Percentiles rank a stretch among this genome's conserved stretches.
These are phyloP conservation scores for Clarias batrachus DNA, from an alignment of 2,113 vertebrate species.

Conservation along the genomic window DNA sequence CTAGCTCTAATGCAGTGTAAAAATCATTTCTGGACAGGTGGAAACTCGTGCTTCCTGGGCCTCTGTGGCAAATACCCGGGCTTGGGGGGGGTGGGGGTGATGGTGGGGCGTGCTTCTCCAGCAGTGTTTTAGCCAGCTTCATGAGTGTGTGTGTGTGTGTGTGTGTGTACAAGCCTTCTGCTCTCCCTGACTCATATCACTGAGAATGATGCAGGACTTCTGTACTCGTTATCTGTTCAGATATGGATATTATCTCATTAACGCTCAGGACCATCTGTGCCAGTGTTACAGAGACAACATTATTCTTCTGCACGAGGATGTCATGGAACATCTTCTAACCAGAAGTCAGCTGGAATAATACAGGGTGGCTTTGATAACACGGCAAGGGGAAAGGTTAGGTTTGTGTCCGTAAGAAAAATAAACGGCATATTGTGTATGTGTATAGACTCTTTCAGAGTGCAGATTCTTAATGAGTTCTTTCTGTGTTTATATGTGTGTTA, in stretches of 20 bases:
- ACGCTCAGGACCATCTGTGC: neutral
- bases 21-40: neutral
- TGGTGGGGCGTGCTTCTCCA: no score
- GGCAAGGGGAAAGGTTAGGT: neutral
- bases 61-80: neutral
- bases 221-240: neutral
- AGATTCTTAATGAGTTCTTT: neutral
- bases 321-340: neutral
- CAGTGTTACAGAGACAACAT: neutral
- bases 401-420: neutral
- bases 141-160: neutral
- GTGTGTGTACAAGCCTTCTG: neutral
- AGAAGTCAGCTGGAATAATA: neutral
- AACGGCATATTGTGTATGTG: neutral
- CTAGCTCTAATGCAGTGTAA: neutral
- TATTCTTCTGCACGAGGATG: neutral
- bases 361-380: no score
- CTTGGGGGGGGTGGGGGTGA: no score
- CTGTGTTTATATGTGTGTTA: neutral
- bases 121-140: neutral
- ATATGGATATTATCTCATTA: neutral
- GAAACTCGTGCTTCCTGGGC: neutral
- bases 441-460: neutral
- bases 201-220: neutral
- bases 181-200: neutral